A percentile compares a stretch with the other conserved stretches of the same genome.
Evolutionary conservation across 1,140 invertebrate species (phyloP).

Genomic region (Portunus trituberculatus): DNA sequence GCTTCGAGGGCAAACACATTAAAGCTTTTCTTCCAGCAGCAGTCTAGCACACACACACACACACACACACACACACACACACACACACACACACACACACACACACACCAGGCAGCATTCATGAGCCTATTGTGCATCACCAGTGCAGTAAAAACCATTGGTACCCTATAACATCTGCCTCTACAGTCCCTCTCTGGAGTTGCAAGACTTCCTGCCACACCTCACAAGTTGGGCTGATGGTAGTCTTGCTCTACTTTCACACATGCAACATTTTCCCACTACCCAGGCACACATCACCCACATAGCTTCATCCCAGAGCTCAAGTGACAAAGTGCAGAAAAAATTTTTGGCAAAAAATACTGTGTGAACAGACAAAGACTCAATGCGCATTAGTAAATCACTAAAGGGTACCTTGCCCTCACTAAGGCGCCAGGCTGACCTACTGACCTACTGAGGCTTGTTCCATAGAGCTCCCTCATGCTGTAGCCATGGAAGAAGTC

Average conservation of each 20-base stretch:
- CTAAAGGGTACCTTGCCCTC: background rate
- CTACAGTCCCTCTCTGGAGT: background rate
- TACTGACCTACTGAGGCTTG: too few relatives aligned
- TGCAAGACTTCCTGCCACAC: background rate
- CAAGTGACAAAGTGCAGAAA: background rate
- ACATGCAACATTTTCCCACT: background rate
- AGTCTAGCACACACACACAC: too few relatives aligned
- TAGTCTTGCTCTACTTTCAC: background rate
- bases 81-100: too few relatives aligned
- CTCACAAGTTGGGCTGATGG: background rate
- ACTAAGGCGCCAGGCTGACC: background rate
- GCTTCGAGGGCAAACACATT: background rate
- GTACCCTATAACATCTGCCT: background rate
- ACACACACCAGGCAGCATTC: too few relatives aligned
- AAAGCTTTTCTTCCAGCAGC: background rate
- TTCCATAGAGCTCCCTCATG: too few relatives aligned
- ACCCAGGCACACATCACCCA: background rate
- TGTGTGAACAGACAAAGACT: background rate
- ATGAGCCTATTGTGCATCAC: too few relatives aligned
- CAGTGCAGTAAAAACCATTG: background rate
- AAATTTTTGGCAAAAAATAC: background rate
- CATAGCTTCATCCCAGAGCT: background rate
- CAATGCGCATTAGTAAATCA: background rate
- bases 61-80: too few relatives aligned
- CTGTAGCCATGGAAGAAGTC: too few relatives aligned